Evolutionary conservation across 2,888 invertebrate species (phyloP), one percentile per base, ranked within the genome.

Genomic region (Miltochrista miniata): DNA sequence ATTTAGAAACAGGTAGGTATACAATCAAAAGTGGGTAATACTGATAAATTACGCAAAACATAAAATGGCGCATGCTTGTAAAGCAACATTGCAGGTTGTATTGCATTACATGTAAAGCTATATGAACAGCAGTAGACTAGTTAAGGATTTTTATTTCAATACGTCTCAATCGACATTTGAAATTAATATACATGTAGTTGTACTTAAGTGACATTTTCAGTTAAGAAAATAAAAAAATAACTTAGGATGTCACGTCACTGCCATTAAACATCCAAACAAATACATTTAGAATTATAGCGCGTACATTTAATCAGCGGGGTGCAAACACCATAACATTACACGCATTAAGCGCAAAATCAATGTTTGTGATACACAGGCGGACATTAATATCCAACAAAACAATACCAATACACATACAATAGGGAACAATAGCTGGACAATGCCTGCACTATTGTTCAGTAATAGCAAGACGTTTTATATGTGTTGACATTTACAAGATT

Each of bases 391-490:
- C 84, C 84, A 83, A 76, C 70, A 64, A 72, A 73, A 87, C 83
- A 85, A 84, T 79, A 72, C 72, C 60, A 53, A 57, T 39, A 54
- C 47, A 78, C 43, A 24, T 24, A 24, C 18, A 50, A 50, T 37
- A 44, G 48, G 43, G 42, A 36, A 64, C 64, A 68, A 68, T 54
- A 34, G 51, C 43, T n/a, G 34, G 30, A 39, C 78, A 66, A 75
- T 77, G 73, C 75, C 69, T 43, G 18, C 18, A 50, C 64, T 73
- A 75, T 89, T 90, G 87, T 89, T 87, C 84, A 76, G 70, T 58
- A 24, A 73, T 70, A 73, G 75, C 40, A 56, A 81, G 83, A 87
- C 87, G 89, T 89, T 89, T 89, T 82, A 85, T 87, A 81, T 85
- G 87, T 85, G 86, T 85, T 79, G 79, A 72, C 74, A 67, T 68